A percentile compares a stretch with the other conserved stretches of the same genome.
Evolutionary conservation across 2,888 invertebrate species (phyloP).

Genomic region (Machimus rusticus): DNA sequence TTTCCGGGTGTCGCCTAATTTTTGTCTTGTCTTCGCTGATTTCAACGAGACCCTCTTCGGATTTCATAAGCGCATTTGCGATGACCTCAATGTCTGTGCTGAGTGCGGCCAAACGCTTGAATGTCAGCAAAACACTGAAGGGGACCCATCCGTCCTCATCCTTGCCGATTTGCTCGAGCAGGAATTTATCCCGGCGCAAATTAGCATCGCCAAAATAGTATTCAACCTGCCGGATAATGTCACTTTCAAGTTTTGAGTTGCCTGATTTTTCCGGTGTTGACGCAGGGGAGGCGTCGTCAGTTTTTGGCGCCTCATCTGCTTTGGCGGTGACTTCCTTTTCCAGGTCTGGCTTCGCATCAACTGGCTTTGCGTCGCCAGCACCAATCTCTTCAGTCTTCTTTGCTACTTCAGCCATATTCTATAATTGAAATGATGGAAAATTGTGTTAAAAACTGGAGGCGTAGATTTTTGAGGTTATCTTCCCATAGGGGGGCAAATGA

Average conservation of each 20-base stretch:
- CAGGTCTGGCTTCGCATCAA: slow-evolving; percentile 13
- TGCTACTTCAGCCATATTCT: slow-evolving; percentile 56
- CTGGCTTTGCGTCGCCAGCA: slow-evolving; percentile 45
- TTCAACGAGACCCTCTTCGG: slow-evolving; percentile 76
- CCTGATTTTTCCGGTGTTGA: not conserved
- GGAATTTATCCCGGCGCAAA: slow-evolving; percentile 89
- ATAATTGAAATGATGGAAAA: not conserved
- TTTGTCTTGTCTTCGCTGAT: slow-evolving; percentile 68
- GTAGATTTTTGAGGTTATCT: not conserved
- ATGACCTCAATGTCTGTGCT: slow-evolving; percentile 75
- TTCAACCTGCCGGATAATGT: slow-evolving; percentile 73
- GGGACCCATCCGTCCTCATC: slow-evolving; percentile 95
- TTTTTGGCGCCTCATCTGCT: slow-evolving; percentile 54
- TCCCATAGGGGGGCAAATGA: not conserved
- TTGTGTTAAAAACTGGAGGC: not conserved
- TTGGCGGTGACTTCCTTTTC: not conserved
- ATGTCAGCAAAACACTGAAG: slow-evolving; percentile 81
- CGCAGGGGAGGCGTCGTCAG: slow-evolving; percentile 40
- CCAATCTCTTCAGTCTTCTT: slow-evolving; percentile 50
- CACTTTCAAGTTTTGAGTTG: slow-evolving; percentile 65
- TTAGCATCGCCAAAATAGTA: slow-evolving; percentile 86
- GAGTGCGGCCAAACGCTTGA: slow-evolving; percentile 83
- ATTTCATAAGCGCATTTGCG: slow-evolving; percentile 76
- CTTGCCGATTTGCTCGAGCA: slow-evolving; percentile 83
- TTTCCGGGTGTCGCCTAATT: slow-evolving; percentile 73